These are phyloP conservation scores for Leucania comma DNA, from an alignment of 2,888 invertebrate species.

Conservation along the genomic window DNA sequence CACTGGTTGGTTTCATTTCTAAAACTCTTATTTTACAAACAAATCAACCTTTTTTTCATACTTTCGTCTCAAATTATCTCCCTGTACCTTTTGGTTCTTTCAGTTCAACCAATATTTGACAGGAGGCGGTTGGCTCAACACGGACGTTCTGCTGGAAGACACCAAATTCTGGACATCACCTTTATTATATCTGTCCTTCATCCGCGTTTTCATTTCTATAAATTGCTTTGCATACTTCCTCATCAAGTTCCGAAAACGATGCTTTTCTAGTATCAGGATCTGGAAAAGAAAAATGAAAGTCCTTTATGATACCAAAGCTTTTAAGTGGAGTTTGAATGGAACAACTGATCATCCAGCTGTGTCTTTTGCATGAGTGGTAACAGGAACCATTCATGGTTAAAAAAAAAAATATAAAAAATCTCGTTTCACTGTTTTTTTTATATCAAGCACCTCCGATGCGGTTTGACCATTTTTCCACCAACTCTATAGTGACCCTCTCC, in stretches of 20 bases:
- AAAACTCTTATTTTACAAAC: neutral
- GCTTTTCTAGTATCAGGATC: constrained; percentile 38
- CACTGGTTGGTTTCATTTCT: too few relatives aligned
- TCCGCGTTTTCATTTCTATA: constrained; percentile 18
- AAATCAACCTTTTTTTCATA: neutral
- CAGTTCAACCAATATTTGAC: constrained; percentile 5
- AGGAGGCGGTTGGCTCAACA: constrained; percentile 3
- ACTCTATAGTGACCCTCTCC: too few relatives aligned
- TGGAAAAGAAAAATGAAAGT: constrained; percentile 3
- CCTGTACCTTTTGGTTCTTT: neutral
- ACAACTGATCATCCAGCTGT: too few relatives aligned
- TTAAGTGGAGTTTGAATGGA: too few relatives aligned
- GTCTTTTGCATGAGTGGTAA: neutral
- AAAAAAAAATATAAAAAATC: too few relatives aligned
- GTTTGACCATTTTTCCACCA: too few relatives aligned
- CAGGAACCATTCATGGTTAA: neutral
- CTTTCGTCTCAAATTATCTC: neutral
- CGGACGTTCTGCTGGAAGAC: neutral
- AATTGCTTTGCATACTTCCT: constrained; percentile 33
- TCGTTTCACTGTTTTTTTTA: too few relatives aligned
- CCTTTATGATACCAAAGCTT: too few relatives aligned
- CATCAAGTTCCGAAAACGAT: constrained; percentile 38
- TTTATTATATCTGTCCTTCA: constrained; percentile 11
- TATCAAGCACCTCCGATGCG: too few relatives aligned
- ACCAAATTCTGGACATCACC: constrained; percentile 35